A percentile compares a stretch with the other conserved stretches of the same genome.
These are phyloP conservation scores for Onthophagus taurus DNA, from an alignment of 1,140 invertebrate species.

Conservation along the genomic window DNA sequence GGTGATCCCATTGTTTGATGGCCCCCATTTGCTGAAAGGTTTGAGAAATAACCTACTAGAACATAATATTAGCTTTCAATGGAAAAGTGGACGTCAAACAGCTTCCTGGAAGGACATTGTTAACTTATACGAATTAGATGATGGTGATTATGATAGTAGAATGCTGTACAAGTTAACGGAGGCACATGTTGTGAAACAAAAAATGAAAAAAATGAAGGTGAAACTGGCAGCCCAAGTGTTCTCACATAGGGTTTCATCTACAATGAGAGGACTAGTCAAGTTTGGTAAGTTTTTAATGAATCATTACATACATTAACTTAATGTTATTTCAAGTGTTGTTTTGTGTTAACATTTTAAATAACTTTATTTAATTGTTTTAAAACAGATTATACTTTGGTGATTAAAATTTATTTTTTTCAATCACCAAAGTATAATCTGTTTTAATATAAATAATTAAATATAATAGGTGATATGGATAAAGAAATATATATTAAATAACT, in stretches of 20 bases:
- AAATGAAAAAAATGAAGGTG: conserved; percentile 5
- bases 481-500: too few relatives aligned
- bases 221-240: conserved; percentile 2
- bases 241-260: neutral
- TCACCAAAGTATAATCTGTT: too few relatives aligned
- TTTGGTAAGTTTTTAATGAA: conserved; percentile 3
- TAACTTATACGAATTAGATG: neutral
- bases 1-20: conserved; percentile 11
- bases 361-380: too few relatives aligned
- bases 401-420: too few relatives aligned
- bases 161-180: neutral
- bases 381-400: too few relatives aligned
- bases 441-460: too few relatives aligned
- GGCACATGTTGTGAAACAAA: neutral
- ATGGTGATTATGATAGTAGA: neutral
- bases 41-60: conserved; percentile 8
- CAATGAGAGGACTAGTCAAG: neutral
- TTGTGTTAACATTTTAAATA: too few relatives aligned
- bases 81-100: neutral
- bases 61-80: neutral
- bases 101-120: neutral
- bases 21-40: conserved; percentile 9
- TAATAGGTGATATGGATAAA: too few relatives aligned
- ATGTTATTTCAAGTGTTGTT: too few relatives aligned
- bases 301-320: too few relatives aligned